Base-by-base conservation (phyloP, 1,140 invertebrate genomes). In the Sminthurinus signatus region DNA sequence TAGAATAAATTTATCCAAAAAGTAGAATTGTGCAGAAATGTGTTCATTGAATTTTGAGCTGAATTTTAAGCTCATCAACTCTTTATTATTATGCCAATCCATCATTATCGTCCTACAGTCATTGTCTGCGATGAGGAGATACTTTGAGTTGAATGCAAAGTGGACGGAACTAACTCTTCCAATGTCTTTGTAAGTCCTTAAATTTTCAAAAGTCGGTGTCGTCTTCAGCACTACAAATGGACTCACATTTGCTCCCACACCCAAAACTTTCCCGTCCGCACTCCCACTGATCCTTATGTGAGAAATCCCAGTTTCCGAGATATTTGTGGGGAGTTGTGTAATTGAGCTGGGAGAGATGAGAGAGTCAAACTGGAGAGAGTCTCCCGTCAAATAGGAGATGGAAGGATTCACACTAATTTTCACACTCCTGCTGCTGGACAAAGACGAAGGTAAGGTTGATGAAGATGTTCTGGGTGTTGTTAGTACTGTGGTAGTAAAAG, bases 21-120 rank as follows among this genome's bases (percentile, higher is more conserved):
- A 71, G 29, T 71, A 71, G 44, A 71, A 71, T 31, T 68, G 69
- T 8, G 62, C 10, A 25, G 43, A 25, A 39, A 71, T 48, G 27
- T 67, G 65, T 25, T 71, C 69, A 29, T 71, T 71, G 32, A 71
- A 71, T 39, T 68, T 67, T 10, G 69, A 65, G 4, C 39, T 44
- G 29, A 67, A 71, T 15, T 59, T 43, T 8, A 67, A 50, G 12
- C 19, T 39, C 8, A 70, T 1, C 1, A 60, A 17, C 25, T 71
- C 55, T 43, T 50, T 62, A 29, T 48, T 23, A 23, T 39, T 44
- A 23, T 57, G 8, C 68, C 64, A 69, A 31, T 62, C 48, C n/a
- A 63, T 10, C 4, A 69, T 23, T 15, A 39, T 42, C 28, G 65
- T 62, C 43, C 46, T 58, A 17, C 65, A 44, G n/a, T 66, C 64